Percentiles rank a stretch among this genome's conserved stretches.
Conservation (phyloP, 2,888 invertebrate species). For the Megastigmus dorsalis region DNA sequence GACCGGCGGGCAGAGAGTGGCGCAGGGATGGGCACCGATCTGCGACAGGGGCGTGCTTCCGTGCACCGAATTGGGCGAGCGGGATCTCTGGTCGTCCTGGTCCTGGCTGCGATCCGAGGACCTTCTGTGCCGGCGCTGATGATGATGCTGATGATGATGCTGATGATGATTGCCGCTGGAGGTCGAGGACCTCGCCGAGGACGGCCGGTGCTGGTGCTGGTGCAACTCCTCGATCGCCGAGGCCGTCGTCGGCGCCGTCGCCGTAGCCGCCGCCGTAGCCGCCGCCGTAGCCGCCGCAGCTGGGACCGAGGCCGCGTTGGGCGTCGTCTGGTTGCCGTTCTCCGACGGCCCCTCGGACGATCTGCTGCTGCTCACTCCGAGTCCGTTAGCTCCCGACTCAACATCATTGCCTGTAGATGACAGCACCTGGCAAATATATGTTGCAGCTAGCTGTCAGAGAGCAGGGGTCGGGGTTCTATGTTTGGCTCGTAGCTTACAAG, state of each 20-base stretch:
- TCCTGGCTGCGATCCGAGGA: conserved; percentile 28
- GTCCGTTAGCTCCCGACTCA: conserved; percentile 75
- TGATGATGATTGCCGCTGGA: conserved; percentile 40
- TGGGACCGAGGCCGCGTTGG: not conserved
- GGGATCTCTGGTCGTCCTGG: not conserved
- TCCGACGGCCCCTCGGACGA: conserved; percentile 69
- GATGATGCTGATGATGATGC: not conserved
- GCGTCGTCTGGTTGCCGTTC: conserved; percentile 62
- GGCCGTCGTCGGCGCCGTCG: conserved; percentile 61
- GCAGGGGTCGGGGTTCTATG: conserved; percentile 73
- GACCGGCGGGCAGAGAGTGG: conserved; percentile 78
- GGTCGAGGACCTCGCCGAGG: conserved; percentile 69
- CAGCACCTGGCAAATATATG: conserved; percentile 76
- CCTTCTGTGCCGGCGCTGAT: conserved; percentile 26
- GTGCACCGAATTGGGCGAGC: conserved; percentile 77
- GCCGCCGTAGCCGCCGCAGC: not conserved
- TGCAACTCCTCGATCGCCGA: conserved; percentile 47
- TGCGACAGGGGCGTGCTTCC: conserved; percentile 92
- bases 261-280: conserved; percentile 63
- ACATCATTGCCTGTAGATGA: conserved; percentile 76
- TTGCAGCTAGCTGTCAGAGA: conserved; percentile 73
- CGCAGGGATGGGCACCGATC: conserved; percentile 85
- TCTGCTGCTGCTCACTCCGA: conserved; percentile 75
- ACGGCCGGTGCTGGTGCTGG: conserved; percentile 67
- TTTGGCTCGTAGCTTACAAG: conserved; percentile 65